Conservation (phyloP, 2,888 invertebrate genomes). For the Geophilus truncorum region DNA sequence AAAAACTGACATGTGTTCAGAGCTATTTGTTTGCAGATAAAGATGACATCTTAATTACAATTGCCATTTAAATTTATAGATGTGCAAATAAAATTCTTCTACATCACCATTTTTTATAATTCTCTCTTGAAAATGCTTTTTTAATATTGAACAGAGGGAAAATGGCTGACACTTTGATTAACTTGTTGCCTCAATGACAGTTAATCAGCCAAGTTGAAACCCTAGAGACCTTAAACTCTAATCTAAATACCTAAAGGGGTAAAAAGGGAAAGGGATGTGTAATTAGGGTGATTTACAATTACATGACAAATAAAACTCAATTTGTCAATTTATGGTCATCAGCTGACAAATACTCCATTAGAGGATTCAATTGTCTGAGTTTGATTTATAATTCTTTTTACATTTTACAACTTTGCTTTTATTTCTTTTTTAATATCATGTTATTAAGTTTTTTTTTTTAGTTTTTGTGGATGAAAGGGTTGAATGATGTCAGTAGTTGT, state of each 20-base stretch:
- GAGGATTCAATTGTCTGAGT: background rate
- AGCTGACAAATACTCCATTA: background rate
- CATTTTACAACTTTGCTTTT: background rate
- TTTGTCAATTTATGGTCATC: slow-evolving; percentile 24
- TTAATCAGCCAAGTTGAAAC: slow-evolving; percentile 15
- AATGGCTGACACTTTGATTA: slow-evolving; percentile 21
- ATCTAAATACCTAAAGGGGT: slow-evolving; percentile 23
- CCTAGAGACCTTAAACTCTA: background rate
- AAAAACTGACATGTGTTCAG: slow-evolving; percentile 17
- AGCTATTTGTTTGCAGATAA: slow-evolving; percentile 21
- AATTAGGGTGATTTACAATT: slow-evolving; percentile 25
- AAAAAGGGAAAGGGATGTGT: slow-evolving; percentile 18
- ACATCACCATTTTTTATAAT: background rate
- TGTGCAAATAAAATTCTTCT: background rate
- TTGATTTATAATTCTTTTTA: background rate
- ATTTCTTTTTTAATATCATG: background rate
- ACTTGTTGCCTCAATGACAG: slow-evolving; percentile 21
- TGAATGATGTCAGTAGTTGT: background rate
- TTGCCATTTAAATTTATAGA: slow-evolving; percentile 16
- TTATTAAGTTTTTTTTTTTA: background rate
- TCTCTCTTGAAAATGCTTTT: background rate
- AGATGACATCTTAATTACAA: slow-evolving; percentile 13
- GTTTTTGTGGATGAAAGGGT: background rate
- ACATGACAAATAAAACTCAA: slow-evolving; percentile 27
- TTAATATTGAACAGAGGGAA: background rate